Percentiles rank a stretch among this genome's conserved stretches.
Conservation (phyloP, 2,888 invertebrate species). For the Apamea monoglypha region DNA sequence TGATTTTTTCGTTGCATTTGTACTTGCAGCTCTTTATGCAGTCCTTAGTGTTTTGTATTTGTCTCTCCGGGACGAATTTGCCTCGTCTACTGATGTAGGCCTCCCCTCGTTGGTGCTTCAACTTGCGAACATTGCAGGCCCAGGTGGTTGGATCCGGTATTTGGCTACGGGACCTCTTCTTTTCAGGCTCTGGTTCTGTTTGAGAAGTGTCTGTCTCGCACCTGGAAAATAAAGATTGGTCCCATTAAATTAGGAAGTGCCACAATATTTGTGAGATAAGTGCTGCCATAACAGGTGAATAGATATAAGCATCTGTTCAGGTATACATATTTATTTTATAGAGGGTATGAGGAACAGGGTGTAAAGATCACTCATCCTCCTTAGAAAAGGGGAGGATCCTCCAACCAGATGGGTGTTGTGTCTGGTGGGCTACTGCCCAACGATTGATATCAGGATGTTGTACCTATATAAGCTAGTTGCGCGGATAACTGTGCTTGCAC, state of each 20-base stretch:
- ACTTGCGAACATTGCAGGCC: constrained; percentile 85
- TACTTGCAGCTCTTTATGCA: constrained; percentile 84
- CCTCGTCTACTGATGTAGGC: constrained; percentile 85
- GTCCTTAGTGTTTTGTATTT: constrained; percentile 83
- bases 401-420: too few species aligned
- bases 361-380: too few species aligned
- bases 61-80: constrained; percentile 83
- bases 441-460: too few species aligned
- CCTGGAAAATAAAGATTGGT: constrained; percentile 30
- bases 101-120: constrained; percentile 86
- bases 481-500: too few species aligned
- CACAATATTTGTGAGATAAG: neutral
- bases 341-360: too few species aligned
- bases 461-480: too few species aligned
- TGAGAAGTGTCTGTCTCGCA: constrained; percentile 44
- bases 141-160: constrained; percentile 82
- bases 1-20: constrained; percentile 84
- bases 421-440: too few species aligned
- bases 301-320: neutral
- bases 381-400: too few species aligned
- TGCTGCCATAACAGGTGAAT: too few species aligned
- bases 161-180: constrained; percentile 75
- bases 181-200: constrained; percentile 46
- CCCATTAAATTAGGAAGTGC: neutral
- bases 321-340: neutral